A percentile compares a stretch with the other conserved stretches of the same genome.
Conservation (phyloP, 2,797 vertebrate genomes). For the Dipus sagitta region DNA sequence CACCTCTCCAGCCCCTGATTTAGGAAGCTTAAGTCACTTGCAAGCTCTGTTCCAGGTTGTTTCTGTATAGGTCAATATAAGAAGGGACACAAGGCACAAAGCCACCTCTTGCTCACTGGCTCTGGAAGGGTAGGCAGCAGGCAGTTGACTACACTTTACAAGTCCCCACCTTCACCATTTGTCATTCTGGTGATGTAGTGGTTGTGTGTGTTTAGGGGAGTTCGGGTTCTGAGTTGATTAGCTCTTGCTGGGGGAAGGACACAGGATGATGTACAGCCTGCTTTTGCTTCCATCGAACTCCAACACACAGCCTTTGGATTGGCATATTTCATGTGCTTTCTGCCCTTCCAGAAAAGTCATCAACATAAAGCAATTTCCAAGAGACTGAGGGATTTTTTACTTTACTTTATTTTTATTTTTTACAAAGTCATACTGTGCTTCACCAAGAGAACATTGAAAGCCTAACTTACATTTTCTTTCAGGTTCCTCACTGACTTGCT, state of each 20-base stretch:
- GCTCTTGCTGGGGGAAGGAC: background rate
- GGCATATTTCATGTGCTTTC: background rate
- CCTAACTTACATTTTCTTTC: background rate
- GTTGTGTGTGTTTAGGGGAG: background rate
- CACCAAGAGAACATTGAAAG: background rate
- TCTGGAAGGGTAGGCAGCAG: background rate
- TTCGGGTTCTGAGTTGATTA: background rate
- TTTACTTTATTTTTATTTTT: background rate
- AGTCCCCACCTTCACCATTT: background rate
- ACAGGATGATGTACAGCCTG: background rate
- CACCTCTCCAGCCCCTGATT: no score
- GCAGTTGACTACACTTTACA: background rate
- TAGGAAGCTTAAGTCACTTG: background rate
- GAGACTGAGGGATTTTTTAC: slow-evolving; percentile 6
- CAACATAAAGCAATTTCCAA: slow-evolving; percentile 20
- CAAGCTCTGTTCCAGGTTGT: background rate
- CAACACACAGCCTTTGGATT: background rate
- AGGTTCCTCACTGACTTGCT: slow-evolving; percentile 42
- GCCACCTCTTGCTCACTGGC: background rate
- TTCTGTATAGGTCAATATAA: background rate
- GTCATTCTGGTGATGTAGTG: background rate
- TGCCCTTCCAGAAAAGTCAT: slow-evolving; percentile 45
- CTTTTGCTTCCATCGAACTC: background rate
- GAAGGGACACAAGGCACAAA: background rate
- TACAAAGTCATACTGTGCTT: background rate